Percentiles rank a stretch among this genome's conserved stretches.
Evolutionary conservation across 2,888 invertebrate species (phyloP).

Genomic region (Tetrapedia diversipes): DNA sequence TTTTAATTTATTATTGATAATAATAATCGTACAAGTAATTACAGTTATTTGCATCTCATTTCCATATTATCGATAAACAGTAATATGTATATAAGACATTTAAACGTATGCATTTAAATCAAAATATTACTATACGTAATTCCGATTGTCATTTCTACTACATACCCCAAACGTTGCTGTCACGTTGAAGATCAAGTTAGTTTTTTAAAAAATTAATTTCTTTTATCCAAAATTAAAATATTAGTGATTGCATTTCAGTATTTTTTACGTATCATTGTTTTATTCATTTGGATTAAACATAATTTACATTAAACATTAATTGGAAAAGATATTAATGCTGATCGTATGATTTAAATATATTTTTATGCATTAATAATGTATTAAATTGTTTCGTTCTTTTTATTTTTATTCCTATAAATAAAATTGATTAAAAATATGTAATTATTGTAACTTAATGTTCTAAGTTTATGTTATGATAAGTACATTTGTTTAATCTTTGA

Average conservation of each 20-base stretch:
- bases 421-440: neutral
- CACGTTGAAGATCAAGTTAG: conserved; percentile 5
- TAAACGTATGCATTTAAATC: neutral
- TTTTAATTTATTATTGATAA: neutral
- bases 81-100: neutral
- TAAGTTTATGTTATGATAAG: neutral
- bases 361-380: neutral
- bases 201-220: neutral
- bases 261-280: neutral
- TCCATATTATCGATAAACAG: neutral
- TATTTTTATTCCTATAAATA: neutral
- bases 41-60: neutral
- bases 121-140: neutral
- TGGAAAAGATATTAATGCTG: neutral
- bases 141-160: conserved; percentile 18
- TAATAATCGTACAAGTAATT: neutral
- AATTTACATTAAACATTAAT: neutral
- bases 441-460: neutral
- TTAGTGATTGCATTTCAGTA: neutral
- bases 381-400: neutral
- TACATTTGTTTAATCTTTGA: neutral
- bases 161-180: conserved; percentile 11
- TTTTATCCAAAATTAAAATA: neutral
- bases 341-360: neutral
- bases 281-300: neutral